Conservation (phyloP, 2,797 vertebrate species). For the Luscinia megarhynchos region DNA sequence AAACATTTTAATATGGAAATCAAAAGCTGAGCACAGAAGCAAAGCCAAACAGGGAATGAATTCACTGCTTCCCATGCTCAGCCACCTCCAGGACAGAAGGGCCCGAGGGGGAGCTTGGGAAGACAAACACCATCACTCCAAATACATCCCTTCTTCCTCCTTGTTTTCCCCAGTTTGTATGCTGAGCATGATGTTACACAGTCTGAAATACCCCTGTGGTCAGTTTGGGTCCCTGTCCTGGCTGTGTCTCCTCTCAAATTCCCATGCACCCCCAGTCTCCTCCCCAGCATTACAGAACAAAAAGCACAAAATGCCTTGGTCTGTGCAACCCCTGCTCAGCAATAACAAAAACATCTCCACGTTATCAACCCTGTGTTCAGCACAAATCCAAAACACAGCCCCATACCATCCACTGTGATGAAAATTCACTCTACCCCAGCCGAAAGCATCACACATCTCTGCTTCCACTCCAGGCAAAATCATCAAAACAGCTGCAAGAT, state of each 20-base stretch:
- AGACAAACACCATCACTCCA: accelerated
- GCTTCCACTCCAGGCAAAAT: not conserved
- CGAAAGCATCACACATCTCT: not conserved
- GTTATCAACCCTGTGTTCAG: not conserved
- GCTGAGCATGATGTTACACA: accelerated
- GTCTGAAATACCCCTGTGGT: not conserved
- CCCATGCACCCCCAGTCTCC: not conserved
- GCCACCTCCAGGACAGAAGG: not conserved
- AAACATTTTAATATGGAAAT: not conserved
- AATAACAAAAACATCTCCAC: not conserved
- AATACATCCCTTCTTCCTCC: not conserved
- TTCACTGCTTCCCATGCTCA: not conserved
- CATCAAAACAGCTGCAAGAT: not conserved
- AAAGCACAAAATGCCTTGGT: not conserved
- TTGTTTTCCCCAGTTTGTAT: not conserved
- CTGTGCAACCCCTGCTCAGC: not conserved
- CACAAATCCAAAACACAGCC: not conserved
- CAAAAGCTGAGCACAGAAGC: not conserved
- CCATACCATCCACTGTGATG: accelerated
- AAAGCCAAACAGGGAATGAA: not conserved
- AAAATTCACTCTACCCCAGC: not conserved
- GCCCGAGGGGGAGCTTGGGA: not conserved
- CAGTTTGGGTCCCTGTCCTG: not conserved
- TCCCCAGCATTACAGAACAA: accelerated
- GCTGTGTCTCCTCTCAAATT: not conserved